Evolutionary conservation across 2,888 invertebrate species (phyloP).

Genomic region (Nephrotoma flavescens): DNA sequence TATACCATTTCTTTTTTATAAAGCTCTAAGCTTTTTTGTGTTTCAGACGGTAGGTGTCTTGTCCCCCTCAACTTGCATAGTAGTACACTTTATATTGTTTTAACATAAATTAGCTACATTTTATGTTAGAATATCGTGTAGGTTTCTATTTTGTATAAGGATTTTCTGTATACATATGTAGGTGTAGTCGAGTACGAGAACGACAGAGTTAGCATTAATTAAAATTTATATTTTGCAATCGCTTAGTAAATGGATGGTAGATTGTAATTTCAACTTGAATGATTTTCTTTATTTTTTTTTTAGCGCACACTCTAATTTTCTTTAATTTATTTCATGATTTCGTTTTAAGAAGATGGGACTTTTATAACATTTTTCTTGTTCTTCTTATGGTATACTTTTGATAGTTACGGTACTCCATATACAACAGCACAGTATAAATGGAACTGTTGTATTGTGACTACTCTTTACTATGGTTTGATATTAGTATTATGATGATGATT

Average conservation of each 20-base stretch:
- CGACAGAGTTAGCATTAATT: background rate
- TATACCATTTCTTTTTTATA: too few relatives aligned
- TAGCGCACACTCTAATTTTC: background rate
- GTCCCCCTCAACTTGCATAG: background rate
- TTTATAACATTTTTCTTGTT: background rate
- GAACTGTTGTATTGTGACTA: background rate
- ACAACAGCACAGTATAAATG: background rate
- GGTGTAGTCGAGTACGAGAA: background rate
- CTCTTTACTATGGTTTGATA: background rate
- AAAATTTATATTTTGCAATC: background rate
- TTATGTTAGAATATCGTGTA: background rate
- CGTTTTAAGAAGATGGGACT: background rate
- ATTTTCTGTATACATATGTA: background rate
- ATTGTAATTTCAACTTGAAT: background rate
- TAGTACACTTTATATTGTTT: background rate
- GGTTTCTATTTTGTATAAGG: background rate
- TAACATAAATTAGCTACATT: background rate
- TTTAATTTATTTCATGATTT: background rate
- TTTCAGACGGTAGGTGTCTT: too few relatives aligned
- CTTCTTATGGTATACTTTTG: background rate
- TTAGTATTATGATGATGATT: background rate
- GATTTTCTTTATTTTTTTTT: background rate
- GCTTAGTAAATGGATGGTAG: background rate
- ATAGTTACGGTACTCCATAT: background rate
- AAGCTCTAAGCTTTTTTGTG: too few relatives aligned